Evolutionary conservation across 2,888 invertebrate genomes (phyloP).

Genomic region (Tholera decimalis): DNA sequence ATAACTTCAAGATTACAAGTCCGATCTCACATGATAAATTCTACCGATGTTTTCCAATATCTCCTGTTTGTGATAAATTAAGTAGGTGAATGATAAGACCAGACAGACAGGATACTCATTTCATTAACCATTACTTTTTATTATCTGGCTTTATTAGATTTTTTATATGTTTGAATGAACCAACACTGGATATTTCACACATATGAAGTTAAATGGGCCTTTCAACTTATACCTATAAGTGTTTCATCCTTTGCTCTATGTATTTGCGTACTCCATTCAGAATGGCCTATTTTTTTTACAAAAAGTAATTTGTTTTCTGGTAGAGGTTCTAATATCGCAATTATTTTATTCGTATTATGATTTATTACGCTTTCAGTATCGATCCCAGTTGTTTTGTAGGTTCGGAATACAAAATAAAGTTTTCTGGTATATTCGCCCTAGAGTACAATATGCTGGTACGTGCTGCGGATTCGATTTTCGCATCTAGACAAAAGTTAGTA

Average conservation of each 20-base stretch:
- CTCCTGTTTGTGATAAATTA: conserved; percentile 22
- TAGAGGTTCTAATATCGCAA: conserved; percentile 22
- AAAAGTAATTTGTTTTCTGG: conserved; percentile 42
- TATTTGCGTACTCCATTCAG: conserved; percentile 45
- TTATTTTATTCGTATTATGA: conserved; percentile 21
- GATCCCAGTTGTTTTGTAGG: too few species aligned
- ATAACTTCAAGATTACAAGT: conserved; percentile 36
- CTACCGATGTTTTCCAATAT: conserved; percentile 7
- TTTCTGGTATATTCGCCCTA: too few species aligned
- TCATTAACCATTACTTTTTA: conserved; percentile 40
- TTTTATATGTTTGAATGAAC: conserved; percentile 34
- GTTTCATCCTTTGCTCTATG: conserved; percentile 41
- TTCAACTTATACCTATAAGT: conserved; percentile 52
- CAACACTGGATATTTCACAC: conserved; percentile 28
- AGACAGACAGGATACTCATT: conserved; percentile 17
- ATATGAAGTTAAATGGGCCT: conserved; percentile 32
- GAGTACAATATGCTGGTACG: too few species aligned
- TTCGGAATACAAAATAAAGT: too few species aligned
- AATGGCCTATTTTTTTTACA: conserved; percentile 38
- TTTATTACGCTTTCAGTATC: conserved; percentile 11
- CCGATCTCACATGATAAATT: conserved; percentile 15
- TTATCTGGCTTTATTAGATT: conserved; percentile 17
- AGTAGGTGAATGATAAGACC: conserved; percentile 26
- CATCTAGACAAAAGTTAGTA: too few species aligned
- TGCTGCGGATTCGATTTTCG: too few species aligned